These are phyloP conservation scores for Brienomyrus longianalis DNA, from an alignment of 2,113 vertebrate genomes.

Conservation along the genomic window DNA sequence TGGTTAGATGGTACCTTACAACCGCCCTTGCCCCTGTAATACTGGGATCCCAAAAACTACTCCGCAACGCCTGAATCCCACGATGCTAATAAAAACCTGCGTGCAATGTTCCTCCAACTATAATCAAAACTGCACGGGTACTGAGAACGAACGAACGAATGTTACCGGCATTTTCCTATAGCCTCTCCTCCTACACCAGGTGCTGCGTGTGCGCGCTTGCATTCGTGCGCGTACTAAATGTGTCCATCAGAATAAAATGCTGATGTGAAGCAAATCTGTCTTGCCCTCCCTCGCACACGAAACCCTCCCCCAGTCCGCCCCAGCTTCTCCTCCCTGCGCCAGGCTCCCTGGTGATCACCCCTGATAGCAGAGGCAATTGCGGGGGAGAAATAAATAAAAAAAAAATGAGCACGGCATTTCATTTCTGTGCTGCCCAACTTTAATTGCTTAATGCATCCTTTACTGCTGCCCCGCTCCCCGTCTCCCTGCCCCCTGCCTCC, in stretches of 20 bases:
- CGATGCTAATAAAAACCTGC: slow-evolving; percentile 22
- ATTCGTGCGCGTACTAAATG: slow-evolving; percentile 36
- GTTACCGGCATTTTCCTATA: slow-evolving; percentile 45
- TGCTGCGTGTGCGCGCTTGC: neutral
- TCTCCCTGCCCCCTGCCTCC: slow-evolving; percentile 43
- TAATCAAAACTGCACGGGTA: neutral
- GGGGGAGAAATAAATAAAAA: slow-evolving; percentile 25
- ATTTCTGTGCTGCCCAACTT: slow-evolving; percentile 67
- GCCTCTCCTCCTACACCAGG: too few relatives aligned
- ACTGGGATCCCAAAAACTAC: slow-evolving; percentile 31
- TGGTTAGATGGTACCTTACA: slow-evolving; percentile 49
- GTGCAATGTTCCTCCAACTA: neutral
- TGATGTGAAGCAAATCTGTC: slow-evolving; percentile 62
- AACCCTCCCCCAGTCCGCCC: slow-evolving; percentile 40
- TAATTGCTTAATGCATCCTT: slow-evolving; percentile 85
- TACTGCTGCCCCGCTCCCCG: slow-evolving; percentile 52
- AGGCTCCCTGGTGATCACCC: slow-evolving; percentile 71
- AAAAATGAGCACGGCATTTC: slow-evolving; percentile 64
- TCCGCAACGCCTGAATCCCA: slow-evolving; percentile 42
- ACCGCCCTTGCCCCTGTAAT: slow-evolving; percentile 39
- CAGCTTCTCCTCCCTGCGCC: slow-evolving; percentile 18
- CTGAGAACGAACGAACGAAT: neutral
- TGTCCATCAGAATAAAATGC: slow-evolving; percentile 48
- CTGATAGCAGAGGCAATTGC: slow-evolving; percentile 78
- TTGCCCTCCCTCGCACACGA: slow-evolving; percentile 36